Evolutionary conservation across 1,140 invertebrate genomes (phyloP), one percentile per base, ranked within the genome.

Genomic region (Euwallacea similis): DNA sequence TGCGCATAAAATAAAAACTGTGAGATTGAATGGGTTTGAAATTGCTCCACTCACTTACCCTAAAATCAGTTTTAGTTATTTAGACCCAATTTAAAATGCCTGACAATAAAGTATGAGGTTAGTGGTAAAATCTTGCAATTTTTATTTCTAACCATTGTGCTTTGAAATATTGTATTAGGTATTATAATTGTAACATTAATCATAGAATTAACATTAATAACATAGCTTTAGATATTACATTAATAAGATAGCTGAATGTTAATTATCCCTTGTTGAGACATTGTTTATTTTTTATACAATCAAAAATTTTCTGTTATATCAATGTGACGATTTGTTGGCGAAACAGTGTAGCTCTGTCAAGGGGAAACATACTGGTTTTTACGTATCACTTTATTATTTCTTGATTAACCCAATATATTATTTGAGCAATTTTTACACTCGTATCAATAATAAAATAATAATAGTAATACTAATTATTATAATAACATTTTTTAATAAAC

Each of bases 401-500:
- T 75, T 76, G 75, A 73, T 75, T 76, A 76, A 76, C 69, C 71
- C 61, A 54, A 73, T 75, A 72, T 75, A 46, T 76, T 75, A 66
- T 64, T 68, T 61, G 41, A 61, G 69, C 73, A 50, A 50, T 50
- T 50, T 3, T 50, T 50, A 11, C 13, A 50, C 4, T 50, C 9
- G 9, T 50, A 50, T 50, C 46, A 73, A 64, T 73, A 72, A 43
- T 70, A 72, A 63, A 68, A 71, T 47, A 71, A 66, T 75, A 72
- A 74, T 62, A 74, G 72, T 72, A 74, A 74, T 68, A 74, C 55
- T 71, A 75, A 55, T 74, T 74, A 72, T 59, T 74, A 73, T 71
- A 77, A 77, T 77, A 77, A 77, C 76, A 73, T 77, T 77, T 77
- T 77, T 77, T 77, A 77, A 72, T 76, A 77, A 75, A 77, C 71